Percentiles rank a stretch among this genome's conserved stretches.
Conservation (phyloP, 1,140 invertebrate species). For the Lerema accius region DNA sequence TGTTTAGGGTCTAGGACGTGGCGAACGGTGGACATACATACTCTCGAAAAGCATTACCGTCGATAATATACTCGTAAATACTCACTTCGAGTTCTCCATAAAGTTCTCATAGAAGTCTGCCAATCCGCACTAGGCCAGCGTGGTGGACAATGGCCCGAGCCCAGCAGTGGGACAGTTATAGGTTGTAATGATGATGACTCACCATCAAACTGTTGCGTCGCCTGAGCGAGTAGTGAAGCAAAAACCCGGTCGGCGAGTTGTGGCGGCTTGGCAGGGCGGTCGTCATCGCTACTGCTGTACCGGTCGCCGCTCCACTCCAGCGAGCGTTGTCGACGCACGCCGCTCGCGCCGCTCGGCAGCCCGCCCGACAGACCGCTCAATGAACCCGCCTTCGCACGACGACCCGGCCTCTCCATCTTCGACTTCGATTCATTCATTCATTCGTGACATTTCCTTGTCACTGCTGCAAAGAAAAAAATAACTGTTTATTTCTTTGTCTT, state of each 20-base stretch:
- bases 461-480: constrained; percentile 44
- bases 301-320: constrained; percentile 86
- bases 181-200: constrained; percentile 44
- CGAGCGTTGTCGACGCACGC: constrained; percentile 84
- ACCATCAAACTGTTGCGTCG: constrained; percentile 85
- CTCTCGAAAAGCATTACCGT: no score
- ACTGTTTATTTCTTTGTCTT: no score
- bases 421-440: constrained; percentile 51
- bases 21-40: no score
- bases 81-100: no score
- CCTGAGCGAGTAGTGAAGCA: constrained; percentile 85
- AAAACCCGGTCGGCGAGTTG: constrained; percentile 85
- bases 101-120: no score
- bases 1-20: no score
- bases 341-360: constrained; percentile 43
- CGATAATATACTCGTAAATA: no score
- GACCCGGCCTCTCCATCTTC: constrained; percentile 73
- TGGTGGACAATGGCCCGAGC: no score
- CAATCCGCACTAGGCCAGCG: no score
- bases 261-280: constrained; percentile 79
- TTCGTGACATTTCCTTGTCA: constrained; percentile 64
- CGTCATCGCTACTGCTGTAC: constrained; percentile 86
- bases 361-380: constrained; percentile 71
- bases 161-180: neutral
- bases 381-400: constrained; percentile 73